These are phyloP conservation scores for Myiopsitta monachus DNA, from an alignment of 2,113 vertebrate species.

Conservation along the genomic window DNA sequence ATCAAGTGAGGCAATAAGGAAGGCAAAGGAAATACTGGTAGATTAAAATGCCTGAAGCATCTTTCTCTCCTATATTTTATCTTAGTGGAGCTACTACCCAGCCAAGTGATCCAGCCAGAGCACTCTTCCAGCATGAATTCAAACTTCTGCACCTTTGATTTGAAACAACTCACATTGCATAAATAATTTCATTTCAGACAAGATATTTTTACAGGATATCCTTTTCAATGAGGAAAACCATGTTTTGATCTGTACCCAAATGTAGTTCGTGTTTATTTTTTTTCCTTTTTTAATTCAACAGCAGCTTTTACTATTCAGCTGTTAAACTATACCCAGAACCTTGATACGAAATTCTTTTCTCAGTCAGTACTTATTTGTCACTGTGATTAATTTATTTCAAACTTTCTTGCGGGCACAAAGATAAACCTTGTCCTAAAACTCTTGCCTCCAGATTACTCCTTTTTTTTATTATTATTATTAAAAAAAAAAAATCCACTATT, in stretches of 20 bases:
- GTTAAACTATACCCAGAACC: neutral
- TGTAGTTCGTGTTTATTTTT: neutral
- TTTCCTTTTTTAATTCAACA: neutral
- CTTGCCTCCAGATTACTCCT: neutral
- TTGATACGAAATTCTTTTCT: neutral
- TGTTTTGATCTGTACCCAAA: neutral
- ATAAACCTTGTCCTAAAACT: neutral
- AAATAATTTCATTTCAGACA: neutral
- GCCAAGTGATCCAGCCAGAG: accelerated
- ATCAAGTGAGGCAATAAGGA: neutral
- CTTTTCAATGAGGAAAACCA: neutral
- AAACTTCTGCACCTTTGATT: neutral
- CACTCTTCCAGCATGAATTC: neutral
- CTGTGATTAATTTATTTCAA: neutral
- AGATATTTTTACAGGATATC: neutral
- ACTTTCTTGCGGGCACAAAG: neutral
- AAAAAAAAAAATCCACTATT: neutral
- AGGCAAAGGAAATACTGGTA: neutral
- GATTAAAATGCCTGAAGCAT: neutral
- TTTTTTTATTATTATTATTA: neutral
- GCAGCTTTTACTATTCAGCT: neutral
- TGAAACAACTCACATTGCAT: neutral
- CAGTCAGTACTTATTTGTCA: neutral
- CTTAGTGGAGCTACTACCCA: neutral
- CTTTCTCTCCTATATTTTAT: neutral